phyloP scores from a whole-genome alignment of 2,888 invertebrate genomes.

The Rotaria socialis region DNA sequence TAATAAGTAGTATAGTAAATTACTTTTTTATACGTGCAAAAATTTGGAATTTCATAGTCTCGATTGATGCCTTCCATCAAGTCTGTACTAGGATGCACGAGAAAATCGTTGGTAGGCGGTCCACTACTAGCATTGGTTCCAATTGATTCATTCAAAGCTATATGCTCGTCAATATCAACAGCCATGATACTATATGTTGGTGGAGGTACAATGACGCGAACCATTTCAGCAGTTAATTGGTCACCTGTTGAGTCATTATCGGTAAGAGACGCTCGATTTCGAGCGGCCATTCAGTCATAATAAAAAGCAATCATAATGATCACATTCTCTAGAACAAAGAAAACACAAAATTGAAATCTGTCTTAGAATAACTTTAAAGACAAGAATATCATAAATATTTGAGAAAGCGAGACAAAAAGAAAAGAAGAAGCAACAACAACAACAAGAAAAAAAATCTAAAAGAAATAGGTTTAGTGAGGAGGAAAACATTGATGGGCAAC shows the following conservation, averaged over 20 bases:
- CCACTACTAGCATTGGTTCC: not conserved
- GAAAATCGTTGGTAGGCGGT: not conserved
- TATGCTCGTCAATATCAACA: not conserved
- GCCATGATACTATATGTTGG: not conserved
- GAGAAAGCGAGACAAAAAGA: too few relatives aligned
- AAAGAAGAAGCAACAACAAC: not conserved
- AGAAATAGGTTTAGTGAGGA: not conserved
- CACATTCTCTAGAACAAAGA: not conserved
- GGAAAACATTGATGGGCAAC: not conserved
- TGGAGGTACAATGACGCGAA: not conserved
- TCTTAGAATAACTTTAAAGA: not conserved
- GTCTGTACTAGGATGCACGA: not conserved
- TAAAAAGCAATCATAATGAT: not conserved
- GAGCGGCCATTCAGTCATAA: constrained; percentile 21
- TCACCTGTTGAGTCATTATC: not conserved
- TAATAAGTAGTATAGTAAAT: not conserved
- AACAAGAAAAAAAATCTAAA: not conserved
- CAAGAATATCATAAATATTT: not conserved
- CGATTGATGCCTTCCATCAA: not conserved
- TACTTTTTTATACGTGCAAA: constrained; percentile 12
- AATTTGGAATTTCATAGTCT: not conserved
- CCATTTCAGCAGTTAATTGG: not conserved
- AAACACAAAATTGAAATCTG: not conserved
- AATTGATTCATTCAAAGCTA: not conserved
- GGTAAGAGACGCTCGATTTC: not conserved